Conservation (phyloP, 2,888 invertebrate species). For the Lycophotia porphyrea region DNA sequence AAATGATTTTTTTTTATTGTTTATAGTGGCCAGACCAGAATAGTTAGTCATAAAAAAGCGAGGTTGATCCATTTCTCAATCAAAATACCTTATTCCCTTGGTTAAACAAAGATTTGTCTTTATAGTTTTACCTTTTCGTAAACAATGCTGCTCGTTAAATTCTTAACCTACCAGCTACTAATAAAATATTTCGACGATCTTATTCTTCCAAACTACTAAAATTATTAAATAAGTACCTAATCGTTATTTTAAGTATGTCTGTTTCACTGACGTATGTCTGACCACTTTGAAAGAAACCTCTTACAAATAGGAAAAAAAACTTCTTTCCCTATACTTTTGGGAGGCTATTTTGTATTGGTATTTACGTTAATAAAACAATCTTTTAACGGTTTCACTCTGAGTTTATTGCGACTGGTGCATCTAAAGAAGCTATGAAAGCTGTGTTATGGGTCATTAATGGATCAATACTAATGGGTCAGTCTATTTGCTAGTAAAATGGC, state of each 20-base stretch:
- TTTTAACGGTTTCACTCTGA: slow-evolving; percentile 58
- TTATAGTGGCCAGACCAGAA: background rate
- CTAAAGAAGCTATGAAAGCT: slow-evolving; percentile 66
- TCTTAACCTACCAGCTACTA: background rate
- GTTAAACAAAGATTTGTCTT: slow-evolving; percentile 19
- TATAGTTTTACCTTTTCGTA: slow-evolving; percentile 17
- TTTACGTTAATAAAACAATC: slow-evolving; percentile 64
- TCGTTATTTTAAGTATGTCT: slow-evolving; percentile 43
- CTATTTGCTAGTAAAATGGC: slow-evolving; percentile 11
- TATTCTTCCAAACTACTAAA: slow-evolving; percentile 13
- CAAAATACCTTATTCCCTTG: background rate
- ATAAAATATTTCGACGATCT: slow-evolving; percentile 23
- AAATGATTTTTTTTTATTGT: background rate
- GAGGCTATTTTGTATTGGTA: slow-evolving; percentile 46
- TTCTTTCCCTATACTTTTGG: background rate
- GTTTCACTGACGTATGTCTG: slow-evolving; percentile 27
- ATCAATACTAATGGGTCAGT: slow-evolving; percentile 33
- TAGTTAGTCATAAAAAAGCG: background rate
- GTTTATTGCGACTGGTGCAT: slow-evolving; percentile 58
- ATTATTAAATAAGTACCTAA: slow-evolving; percentile 44
- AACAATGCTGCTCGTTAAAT: slow-evolving; percentile 40
- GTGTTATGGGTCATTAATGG: slow-evolving; percentile 62
- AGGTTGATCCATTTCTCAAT: slow-evolving; percentile 4
- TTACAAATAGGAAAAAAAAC: slow-evolving; percentile 19
- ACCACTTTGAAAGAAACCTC: slow-evolving; percentile 39